Base-by-base conservation (phyloP, 2,113 vertebrate genomes). In the Cynoglossus semilaevis region DNA sequence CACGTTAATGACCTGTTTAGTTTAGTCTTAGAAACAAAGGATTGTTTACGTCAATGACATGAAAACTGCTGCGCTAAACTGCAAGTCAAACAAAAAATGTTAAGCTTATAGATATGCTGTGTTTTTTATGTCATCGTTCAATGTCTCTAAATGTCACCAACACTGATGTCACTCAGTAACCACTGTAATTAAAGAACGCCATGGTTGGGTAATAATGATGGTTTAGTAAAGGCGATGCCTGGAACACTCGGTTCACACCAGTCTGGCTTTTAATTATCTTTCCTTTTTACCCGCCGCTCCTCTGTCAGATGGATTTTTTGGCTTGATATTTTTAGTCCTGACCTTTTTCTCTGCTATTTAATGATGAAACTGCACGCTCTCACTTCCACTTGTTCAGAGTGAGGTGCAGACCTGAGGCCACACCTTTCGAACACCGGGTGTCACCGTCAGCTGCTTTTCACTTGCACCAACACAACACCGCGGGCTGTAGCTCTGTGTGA, bases 371-470 rank as follows among this genome's bases (percentile, higher is more conserved):
- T 42, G 14, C 38, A 52, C 0, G 40, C 18, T 58, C 41, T 56
- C 42, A n/a, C 15, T 42, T 13, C 43, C 34, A 42, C 17, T 42
- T 17, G 12, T 3, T 50, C 51, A 47, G 37, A 54, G 42, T 9
- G 47, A 65, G 19, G 50, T 40, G 13, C 0, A 53, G 48, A 15
- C 61, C n/a, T 50, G 0, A 57, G 63, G 71, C 64, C 74, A 70
- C 77, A 77, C 67, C 77, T 80, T 16, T 16, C 22, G 17, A 60
- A 54, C 71, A 45, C 40, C 1, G 53, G 50, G 18, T 45, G 51
- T 29, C 16, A 48, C 22, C 40, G n/a, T 13, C 45, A 51, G 52
- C 63, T 34, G 40, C 19, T 11, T 43, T 44, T 8, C 15, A 63
- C 37, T 63, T 44, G 14, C 37, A 8, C 18, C 22, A 41, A 52